Conservation (phyloP, 2,113 vertebrate genomes). For the Triplophysa dalaica region DNA sequence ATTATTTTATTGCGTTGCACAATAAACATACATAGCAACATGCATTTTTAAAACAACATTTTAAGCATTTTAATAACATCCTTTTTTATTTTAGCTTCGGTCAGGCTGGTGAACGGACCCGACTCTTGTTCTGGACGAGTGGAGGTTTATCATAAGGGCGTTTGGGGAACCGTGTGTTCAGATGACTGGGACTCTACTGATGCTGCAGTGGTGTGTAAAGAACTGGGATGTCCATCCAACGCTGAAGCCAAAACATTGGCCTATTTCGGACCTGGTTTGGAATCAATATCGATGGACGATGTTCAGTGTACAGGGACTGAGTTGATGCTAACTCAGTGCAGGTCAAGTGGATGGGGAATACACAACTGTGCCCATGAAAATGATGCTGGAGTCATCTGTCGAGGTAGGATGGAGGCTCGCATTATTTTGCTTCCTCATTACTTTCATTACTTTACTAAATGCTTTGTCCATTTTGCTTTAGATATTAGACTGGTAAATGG, state of each 20-base stretch:
- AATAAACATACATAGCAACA: no score
- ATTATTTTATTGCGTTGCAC: no score
- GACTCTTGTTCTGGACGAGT: slow-evolving; percentile 14
- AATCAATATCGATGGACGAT: no score
- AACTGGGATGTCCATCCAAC: neutral
- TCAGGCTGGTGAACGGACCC: neutral
- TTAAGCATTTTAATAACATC: neutral
- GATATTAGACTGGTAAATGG: slow-evolving; percentile 5
- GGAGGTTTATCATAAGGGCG: neutral
- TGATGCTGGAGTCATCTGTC: slow-evolving; percentile 30
- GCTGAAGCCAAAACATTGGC: neutral
- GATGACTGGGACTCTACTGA: neutral
- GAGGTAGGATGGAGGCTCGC: neutral
- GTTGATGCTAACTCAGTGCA: no score
- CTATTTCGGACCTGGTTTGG: no score
- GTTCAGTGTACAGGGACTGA: no score
- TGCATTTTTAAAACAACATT: neutral
- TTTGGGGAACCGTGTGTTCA: slow-evolving; percentile 30
- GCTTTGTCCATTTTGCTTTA: neutral
- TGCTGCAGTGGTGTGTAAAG: slow-evolving; percentile 4
- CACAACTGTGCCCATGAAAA: no score
- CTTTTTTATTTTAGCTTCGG: neutral
- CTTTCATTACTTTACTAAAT: no score
- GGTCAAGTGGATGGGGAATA: no score
- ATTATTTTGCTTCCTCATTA: no score